These are phyloP conservation scores for Gallinago nigripennis DNA, from an alignment of 2,797 vertebrate species.

Conservation along the genomic window DNA sequence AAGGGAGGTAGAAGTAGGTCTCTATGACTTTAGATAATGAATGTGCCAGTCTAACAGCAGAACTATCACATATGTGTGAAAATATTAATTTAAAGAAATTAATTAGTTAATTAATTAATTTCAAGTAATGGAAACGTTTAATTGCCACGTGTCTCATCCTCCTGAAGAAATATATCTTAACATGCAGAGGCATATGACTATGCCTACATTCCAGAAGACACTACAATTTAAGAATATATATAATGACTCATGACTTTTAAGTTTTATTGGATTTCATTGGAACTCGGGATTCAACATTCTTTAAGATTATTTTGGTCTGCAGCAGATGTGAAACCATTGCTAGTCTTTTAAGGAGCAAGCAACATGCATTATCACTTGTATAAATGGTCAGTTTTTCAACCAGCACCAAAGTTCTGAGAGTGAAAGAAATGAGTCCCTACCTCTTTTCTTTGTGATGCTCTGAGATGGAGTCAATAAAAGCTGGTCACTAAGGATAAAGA, in stretches of 20 bases:
- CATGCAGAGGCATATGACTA: neutral
- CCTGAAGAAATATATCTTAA: neutral
- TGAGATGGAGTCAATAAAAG: neutral
- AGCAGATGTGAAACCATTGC: neutral
- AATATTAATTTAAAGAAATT: neutral
- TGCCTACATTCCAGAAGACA: neutral
- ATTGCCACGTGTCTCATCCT: neutral
- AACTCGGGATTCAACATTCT: neutral
- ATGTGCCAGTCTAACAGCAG: neutral
- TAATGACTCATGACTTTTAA: neutral
- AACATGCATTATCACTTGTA: neutral
- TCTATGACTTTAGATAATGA: neutral
- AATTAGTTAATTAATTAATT: slow-evolving; percentile 4
- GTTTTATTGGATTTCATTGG: neutral
- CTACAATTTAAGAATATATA: neutral
- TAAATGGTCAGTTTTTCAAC: neutral
- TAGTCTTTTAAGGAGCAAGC: neutral
- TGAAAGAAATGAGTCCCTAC: neutral
- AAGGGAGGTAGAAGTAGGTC: neutral
- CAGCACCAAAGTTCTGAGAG: neutral
- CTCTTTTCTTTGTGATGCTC: neutral
- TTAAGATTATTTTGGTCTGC: neutral
- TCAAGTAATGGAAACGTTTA: neutral
- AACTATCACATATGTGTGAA: neutral
- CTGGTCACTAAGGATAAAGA: neutral